Base-by-base conservation (phyloP, 2,113 vertebrate genomes). In the Nanorana parkeri region DNA sequence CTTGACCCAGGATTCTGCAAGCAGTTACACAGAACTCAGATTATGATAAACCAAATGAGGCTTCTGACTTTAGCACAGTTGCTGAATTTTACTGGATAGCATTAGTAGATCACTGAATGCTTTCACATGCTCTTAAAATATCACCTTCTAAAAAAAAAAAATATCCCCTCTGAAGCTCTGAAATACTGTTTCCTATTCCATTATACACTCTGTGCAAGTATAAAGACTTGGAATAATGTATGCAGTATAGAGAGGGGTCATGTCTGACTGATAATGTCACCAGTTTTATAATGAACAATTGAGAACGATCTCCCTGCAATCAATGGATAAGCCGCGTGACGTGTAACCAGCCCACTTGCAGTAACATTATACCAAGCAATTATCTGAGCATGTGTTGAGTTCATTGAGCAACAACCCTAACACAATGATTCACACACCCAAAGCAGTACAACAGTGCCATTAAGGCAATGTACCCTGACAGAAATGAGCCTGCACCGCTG, bases 381-480 rank as follows among this genome's bases (percentile, higher is more conserved):
- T 16, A 15, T 5, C 52, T 20, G 65, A 68, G 55, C 77, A 60
- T n/a, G 26, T 67, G 51, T 67, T 47, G 56, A 3, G 17, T 47
- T 74, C 55, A 23, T 29, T 36, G 55, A 64, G 26, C 36, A 20
- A 60, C 58, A 65, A 26, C 47, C 17, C 23, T 64, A 47, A 47
- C 41, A 47, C 41, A 47, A 47, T 47, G 20, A 24, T 56, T 73
- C 36, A 32, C 68, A 82, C 26, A 13, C 16, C 10, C 61, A 41
- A 32, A 32, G 29, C 5, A 69, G 26, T 24, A 67, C 69, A 20
- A 80, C 69, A 69, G 26, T 56, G 71, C 54, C 78, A 81, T 58
- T 72, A 81, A 81, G 68, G 68, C 72, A 68, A 71, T 64, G 3
- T 66, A 65, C 73, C 68, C 26, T 66, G 68, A 60, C 68, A 64